Base-by-base conservation (phyloP, 1,140 invertebrate species). In the Hylaeus volcanicus region DNA sequence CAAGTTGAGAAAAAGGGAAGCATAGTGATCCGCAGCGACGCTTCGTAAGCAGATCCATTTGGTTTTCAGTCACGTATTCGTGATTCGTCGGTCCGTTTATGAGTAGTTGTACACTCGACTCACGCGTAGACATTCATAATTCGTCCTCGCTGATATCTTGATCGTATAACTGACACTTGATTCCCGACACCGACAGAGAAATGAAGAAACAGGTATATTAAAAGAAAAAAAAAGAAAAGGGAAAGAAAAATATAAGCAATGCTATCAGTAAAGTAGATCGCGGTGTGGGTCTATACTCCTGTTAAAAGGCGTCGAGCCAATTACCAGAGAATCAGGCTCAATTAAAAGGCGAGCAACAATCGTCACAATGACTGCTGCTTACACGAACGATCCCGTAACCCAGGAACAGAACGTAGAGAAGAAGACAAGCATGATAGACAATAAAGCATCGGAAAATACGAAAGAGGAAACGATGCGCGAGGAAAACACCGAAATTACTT, bases 301-400 rank as follows among this genome's bases (percentile, higher is more conserved):
- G 65, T 74, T 74, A 69, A 80, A 61, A 75, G 48, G n/a, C 79
- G 45, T 69, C 65, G n/a, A 60, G 64, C 48, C 79, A 80, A 80
- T 80, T 80, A 68, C 63, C 41, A 61, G 55, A 8, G 73, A 80
- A 80, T 80, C 79, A 69, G 73, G 48, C 56, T 74, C 72, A 80
- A 80, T 80, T 80, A 74, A 74, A 80, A 80, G 79, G 79, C 75
- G 61, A 61, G 69, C 63, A 71, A 70, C 64, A 69, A 81, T 75
- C 48, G 41, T 63, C 65, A 63, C 77, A 12, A 87, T 87, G 85
- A 86, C 84, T 69, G 78, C 84, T 26, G 85, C 84, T 39, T 87
- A 83, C 15, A 55, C 85, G 48, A 72, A 77, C 69, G 26, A 77
- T 75, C 55, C 55, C 3, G 55, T 68, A 37, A 61, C n/a, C 26